Percentiles rank a stretch among this genome's conserved stretches.
phyloP scores from a whole-genome alignment of 2,888 invertebrate species.

The Ectemnius cavifrons region DNA sequence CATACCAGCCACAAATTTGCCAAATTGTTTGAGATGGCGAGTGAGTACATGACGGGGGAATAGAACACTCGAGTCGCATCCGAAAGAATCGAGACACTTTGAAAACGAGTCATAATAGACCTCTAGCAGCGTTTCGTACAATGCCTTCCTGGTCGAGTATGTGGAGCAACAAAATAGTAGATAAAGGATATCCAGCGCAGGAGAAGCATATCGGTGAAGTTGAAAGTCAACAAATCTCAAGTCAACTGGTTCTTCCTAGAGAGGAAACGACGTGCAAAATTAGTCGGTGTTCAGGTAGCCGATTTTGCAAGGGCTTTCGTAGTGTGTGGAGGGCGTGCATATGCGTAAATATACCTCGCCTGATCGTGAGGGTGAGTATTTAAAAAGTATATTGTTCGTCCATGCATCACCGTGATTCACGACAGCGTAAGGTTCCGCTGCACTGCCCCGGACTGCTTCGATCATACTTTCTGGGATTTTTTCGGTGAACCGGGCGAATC shows the following conservation, averaged over 20 bases:
- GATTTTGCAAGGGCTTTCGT: too few species aligned
- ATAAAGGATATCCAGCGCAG: slow-evolving; percentile 70
- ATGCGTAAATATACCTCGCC: too few species aligned
- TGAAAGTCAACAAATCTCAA: slow-evolving; percentile 59
- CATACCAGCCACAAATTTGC: slow-evolving; percentile 62
- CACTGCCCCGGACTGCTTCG: slow-evolving; percentile 28
- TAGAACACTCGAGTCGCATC: slow-evolving; percentile 59
- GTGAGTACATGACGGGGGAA: slow-evolving; percentile 65
- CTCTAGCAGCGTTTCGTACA: slow-evolving; percentile 65
- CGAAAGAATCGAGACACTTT: slow-evolving; percentile 54
- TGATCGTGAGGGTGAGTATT: slow-evolving; percentile 30
- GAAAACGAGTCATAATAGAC: slow-evolving; percentile 69
- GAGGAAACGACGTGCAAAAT: not conserved
- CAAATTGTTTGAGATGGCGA: slow-evolving; percentile 65
- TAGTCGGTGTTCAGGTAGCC: too few species aligned
- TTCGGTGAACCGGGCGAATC: not conserved
- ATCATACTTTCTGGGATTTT: not conserved
- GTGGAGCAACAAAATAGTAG: slow-evolving; percentile 69
- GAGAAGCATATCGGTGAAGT: slow-evolving; percentile 57
- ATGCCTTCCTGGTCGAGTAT: slow-evolving; percentile 60
- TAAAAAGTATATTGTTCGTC: slow-evolving; percentile 60
- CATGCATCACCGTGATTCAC: slow-evolving; percentile 59
- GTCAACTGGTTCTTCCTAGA: slow-evolving; percentile 48
- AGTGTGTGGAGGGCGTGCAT: too few species aligned
- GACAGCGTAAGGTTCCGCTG: slow-evolving; percentile 58